These are phyloP conservation scores for Distichodus sexfasciatus DNA, from an alignment of 2,797 vertebrate species.

Conservation along the genomic window DNA sequence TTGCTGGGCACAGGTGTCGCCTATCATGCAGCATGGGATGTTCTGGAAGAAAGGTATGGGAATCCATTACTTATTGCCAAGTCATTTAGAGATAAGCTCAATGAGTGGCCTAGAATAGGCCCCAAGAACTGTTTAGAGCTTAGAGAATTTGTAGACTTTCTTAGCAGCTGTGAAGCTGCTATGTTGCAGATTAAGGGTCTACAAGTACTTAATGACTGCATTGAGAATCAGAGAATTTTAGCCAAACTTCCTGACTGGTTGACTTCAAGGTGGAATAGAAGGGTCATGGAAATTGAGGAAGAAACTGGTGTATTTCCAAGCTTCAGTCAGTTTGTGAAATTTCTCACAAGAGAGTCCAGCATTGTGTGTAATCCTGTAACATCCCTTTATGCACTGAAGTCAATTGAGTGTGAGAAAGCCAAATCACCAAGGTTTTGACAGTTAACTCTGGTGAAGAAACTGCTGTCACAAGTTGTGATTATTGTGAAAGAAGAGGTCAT, in stretches of 20 bases:
- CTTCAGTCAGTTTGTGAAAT: constrained; percentile 2
- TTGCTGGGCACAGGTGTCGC: not conserved
- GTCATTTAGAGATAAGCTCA: not conserved
- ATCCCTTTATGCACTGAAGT: not conserved
- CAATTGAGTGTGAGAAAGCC: not conserved
- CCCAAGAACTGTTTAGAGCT: not conserved
- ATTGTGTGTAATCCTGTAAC: not conserved
- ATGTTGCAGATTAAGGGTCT: constrained; percentile 12
- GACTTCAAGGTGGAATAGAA: constrained; percentile 16
- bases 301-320: not conserved
- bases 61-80: constrained; percentile 2
- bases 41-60: not conserved
- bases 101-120: not conserved
- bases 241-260: constrained; percentile 25
- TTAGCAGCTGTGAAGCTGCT: not conserved
- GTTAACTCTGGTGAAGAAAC: not conserved
- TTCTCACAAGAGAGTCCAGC: not conserved
- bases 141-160: constrained; percentile 12
- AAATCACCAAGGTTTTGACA: not conserved
- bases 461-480: not conserved
- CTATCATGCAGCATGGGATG: not conserved
- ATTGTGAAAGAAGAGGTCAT: not conserved
- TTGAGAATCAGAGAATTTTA: constrained; percentile 14
- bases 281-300: constrained; percentile 3
- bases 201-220: constrained; percentile 20